Conservation (phyloP, 2,113 vertebrate genomes). For the Pygoscelis antarcticus region DNA sequence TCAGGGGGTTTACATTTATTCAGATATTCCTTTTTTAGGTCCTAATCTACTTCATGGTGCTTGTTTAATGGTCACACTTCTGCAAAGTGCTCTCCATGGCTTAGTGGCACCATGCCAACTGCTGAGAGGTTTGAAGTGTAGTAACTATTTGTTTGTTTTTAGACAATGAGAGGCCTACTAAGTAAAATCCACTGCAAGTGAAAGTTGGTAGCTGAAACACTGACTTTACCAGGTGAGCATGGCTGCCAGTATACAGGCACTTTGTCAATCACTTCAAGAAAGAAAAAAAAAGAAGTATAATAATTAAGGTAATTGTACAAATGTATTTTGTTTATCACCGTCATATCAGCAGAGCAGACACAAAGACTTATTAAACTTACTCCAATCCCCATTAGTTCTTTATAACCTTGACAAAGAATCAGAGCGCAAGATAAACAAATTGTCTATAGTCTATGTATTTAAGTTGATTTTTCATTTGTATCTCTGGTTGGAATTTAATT, state of each 20-base stretch:
- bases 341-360: background rate
- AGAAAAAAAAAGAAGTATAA: background rate
- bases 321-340: background rate
- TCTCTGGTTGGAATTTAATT: background rate
- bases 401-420: background rate
- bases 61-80: background rate
- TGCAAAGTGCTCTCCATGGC: background rate
- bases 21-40: background rate
- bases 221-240: background rate
- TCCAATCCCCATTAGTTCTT: background rate
- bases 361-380: background rate
- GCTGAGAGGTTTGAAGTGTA: conserved; percentile 7
- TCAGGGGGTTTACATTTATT: background rate
- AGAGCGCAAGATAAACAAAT: background rate
- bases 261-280: background rate
- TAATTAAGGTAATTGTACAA: background rate
- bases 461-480: background rate
- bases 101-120: background rate
- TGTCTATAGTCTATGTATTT: background rate
- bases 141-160: background rate
- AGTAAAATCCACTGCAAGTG: background rate
- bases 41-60: background rate
- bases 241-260: background rate
- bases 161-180: background rate
- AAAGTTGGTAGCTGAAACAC: background rate